Conservation (phyloP, 2,888 invertebrate genomes). For the Pseudococcus jackbeardsleyi region DNA sequence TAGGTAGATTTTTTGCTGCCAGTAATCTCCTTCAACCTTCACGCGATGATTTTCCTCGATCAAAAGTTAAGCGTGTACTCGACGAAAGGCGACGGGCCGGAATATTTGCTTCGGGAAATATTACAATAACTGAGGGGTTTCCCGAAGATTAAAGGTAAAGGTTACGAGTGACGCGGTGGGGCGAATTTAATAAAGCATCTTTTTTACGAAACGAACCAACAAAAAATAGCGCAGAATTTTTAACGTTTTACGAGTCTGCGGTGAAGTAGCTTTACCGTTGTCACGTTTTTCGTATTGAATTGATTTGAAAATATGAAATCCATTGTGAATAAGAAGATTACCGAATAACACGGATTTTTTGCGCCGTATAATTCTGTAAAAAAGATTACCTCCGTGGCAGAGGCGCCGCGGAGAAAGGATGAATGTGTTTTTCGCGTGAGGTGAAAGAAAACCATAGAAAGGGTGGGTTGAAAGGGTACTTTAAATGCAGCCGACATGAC, state of each 20-base stretch:
- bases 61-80: conserved; percentile 1
- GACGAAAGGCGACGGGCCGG: not conserved
- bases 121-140: conserved; percentile 23
- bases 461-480: not conserved
- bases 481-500: not conserved
- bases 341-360: conserved; percentile 53
- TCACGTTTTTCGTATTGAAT: conserved; percentile 9
- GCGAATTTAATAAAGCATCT: conserved; percentile 23
- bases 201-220: not conserved
- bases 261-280: conserved; percentile 28
- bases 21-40: not conserved
- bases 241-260: conserved; percentile 13
- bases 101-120: conserved; percentile 6
- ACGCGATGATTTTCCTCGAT: not conserved
- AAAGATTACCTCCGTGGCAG: conserved; percentile 26
- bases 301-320: conserved; percentile 45
- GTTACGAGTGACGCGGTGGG: not conserved
- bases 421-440: not conserved
- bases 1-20: not conserved
- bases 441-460: not conserved
- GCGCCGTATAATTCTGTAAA: conserved; percentile 20
- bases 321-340: conserved; percentile 55
- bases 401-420: not conserved
- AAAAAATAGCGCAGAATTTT: conserved; percentile 22
- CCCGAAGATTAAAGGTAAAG: not conserved